Base-by-base conservation (phyloP, 2,888 invertebrate species). In the Timema cristinae region DNA sequence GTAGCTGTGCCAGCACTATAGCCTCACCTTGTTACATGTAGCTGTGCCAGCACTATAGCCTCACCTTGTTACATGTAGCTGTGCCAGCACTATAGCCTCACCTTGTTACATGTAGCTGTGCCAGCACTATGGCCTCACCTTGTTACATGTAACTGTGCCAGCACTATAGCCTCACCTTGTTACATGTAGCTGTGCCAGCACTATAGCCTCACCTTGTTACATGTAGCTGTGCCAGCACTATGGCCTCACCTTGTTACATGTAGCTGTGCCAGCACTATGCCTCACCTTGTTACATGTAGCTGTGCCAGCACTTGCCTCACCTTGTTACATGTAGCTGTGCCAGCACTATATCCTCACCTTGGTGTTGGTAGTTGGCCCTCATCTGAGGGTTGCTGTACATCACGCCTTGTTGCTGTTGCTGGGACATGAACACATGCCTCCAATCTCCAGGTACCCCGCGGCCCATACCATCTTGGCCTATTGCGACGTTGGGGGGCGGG, bases 371-470 rank as follows among this genome's bases (percentile, higher is more conserved):
- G 75, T 82, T 83, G 54, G 86, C 84, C 78, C 86, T 79, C 83
- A 86, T 85, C 77, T 84, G 84, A 74, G 67, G 78, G 74, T 66
- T 77, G 71, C 67, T 73, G 13, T 75, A 72, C 10, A 76, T 75
- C 74, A 78, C 75, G 47, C 76, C 76, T 73, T 75, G 59, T 15
- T 82, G 84, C 75, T 86, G 86, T 75, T 86, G 86, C 76, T 84
- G 83, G 32, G 82, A 79, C 85, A 91, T 90, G 82, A 90, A 80
- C 75, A 90, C 81, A 78, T 90, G 90, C 76, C 90, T 86, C 86
- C 87, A 87, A 77, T 86, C 86, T 32, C 32, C 32, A 2, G 84
- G 82, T 50, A 85, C 86, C 52, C 86, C 86, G 51, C 81, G 81
- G 16, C 79, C 75, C 74, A 86, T 84, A 54, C 85, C 84, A 73